A percentile compares a stretch with the other conserved stretches of the same genome.
These are phyloP conservation scores for Malaclemys terrapin DNA, from an alignment of 2,113 vertebrate species.

Conservation along the genomic window DNA sequence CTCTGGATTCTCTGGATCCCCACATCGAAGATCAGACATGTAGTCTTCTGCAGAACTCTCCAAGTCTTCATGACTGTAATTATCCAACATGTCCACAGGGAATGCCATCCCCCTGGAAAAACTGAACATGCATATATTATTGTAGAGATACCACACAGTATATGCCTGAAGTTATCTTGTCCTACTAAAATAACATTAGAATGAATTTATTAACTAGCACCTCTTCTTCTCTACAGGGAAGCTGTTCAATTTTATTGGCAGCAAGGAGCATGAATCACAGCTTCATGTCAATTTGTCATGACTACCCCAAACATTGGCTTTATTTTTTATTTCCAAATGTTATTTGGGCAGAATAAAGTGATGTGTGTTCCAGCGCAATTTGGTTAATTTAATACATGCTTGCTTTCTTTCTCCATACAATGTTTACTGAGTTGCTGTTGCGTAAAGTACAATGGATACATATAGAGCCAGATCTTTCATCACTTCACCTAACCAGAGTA, in stretches of 20 bases:
- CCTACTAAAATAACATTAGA: not conserved
- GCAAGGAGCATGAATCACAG: not conserved
- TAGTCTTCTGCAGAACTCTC: constrained; percentile 81
- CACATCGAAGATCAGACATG: constrained; percentile 79
- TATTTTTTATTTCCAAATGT: not conserved
- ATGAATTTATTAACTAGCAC: not conserved
- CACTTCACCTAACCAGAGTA: not conserved
- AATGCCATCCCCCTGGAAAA: constrained; percentile 85
- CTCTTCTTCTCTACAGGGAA: not conserved
- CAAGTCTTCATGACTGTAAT: constrained; percentile 81
- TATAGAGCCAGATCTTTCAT: not conserved
- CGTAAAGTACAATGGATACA: not conserved
- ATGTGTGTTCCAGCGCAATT: not conserved
- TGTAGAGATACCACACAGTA: not conserved
- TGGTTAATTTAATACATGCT: not conserved
- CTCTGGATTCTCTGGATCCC: constrained; percentile 76
- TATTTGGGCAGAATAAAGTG: not conserved
- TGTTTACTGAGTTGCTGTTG: not conserved
- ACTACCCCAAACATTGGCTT: not conserved
- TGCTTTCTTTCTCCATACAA: not conserved
- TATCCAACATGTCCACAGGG: constrained; percentile 89
- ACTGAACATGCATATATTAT: constrained; percentile 10
- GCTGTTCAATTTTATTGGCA: not conserved
- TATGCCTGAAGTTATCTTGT: not conserved
- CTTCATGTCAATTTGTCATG: not conserved